phyloP scores from a whole-genome alignment of 1,140 invertebrate genomes.

The Trachelipus rathkii region DNA sequence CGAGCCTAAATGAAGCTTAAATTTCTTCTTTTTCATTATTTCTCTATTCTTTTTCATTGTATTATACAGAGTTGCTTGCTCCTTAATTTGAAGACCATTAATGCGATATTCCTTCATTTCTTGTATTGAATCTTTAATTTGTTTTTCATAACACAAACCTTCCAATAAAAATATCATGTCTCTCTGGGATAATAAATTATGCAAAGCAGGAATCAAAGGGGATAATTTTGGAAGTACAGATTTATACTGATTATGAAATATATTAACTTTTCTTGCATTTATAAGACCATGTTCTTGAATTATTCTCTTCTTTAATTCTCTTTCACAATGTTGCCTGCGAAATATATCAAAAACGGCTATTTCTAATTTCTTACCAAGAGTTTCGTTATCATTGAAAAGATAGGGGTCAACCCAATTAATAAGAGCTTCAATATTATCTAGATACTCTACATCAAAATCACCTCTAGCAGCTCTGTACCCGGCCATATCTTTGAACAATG shows the following conservation, averaged over 20 bases:
- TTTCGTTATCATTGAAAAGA: neutral
- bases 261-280: neutral
- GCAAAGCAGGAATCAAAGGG: neutral
- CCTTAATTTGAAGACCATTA: neutral
- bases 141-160: neutral
- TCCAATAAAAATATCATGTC: neutral
- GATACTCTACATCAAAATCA: neutral
- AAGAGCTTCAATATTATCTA: neutral
- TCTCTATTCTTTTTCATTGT: neutral
- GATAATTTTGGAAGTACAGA: neutral
- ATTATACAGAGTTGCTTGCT: neutral
- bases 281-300: neutral
- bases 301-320: neutral
- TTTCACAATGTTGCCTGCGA: neutral
- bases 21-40: neutral
- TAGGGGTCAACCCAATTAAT: neutral
- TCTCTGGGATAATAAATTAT: neutral
- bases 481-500: neutral
- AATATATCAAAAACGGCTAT: neutral
- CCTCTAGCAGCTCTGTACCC: neutral
- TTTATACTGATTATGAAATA: conserved; percentile 4
- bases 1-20: neutral
- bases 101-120: neutral
- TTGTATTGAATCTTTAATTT: neutral
- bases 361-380: neutral